These are phyloP conservation scores for Zaprionus ghesquierei DNA, from an alignment of 1,140 invertebrate genomes.

Conservation along the genomic window DNA sequence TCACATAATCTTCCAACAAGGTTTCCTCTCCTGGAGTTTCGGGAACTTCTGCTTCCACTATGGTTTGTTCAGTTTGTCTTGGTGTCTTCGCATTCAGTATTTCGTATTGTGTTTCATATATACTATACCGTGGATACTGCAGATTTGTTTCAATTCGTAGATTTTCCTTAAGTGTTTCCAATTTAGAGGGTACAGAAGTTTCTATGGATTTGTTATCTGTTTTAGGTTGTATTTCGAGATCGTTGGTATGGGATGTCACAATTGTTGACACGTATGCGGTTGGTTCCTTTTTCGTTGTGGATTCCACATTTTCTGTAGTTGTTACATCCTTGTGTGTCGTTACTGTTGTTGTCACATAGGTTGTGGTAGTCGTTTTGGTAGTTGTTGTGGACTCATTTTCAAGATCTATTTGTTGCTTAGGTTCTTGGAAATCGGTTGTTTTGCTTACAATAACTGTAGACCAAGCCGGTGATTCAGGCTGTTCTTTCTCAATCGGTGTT, in stretches of 20 bases:
- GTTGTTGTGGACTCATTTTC: constrained; percentile 17
- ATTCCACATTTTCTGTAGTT: constrained; percentile 3
- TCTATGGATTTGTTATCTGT: constrained; percentile 6
- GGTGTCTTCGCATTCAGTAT: constrained; percentile 16
- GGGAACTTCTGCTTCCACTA: background rate
- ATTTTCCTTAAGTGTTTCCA: constrained; percentile 30
- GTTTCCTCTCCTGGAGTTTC: constrained; percentile 18
- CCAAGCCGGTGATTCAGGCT: constrained; percentile 45
- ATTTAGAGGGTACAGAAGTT: background rate
- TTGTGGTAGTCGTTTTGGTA: constrained; percentile 48
- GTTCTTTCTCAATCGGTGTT: constrained; percentile 11
- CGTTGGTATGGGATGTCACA: constrained; percentile 55
- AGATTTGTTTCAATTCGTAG: constrained; percentile 22
- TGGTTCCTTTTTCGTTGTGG: constrained; percentile 11
- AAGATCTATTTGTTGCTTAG: constrained; percentile 42
- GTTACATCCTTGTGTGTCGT: constrained; percentile 62
- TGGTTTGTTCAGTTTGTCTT: constrained; percentile 8
- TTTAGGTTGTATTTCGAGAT: constrained; percentile 14
- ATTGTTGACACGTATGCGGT: constrained; percentile 67
- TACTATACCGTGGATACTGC: constrained; percentile 29
- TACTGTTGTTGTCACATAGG: constrained; percentile 73
- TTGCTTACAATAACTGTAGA: constrained; percentile 71
- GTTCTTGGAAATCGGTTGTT: constrained; percentile 72
- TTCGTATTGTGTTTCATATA: constrained; percentile 41
- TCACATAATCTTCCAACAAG: constrained; percentile 66